phyloP scores from a whole-genome alignment of 2,888 invertebrate genomes.

The Aelia acuminata region DNA sequence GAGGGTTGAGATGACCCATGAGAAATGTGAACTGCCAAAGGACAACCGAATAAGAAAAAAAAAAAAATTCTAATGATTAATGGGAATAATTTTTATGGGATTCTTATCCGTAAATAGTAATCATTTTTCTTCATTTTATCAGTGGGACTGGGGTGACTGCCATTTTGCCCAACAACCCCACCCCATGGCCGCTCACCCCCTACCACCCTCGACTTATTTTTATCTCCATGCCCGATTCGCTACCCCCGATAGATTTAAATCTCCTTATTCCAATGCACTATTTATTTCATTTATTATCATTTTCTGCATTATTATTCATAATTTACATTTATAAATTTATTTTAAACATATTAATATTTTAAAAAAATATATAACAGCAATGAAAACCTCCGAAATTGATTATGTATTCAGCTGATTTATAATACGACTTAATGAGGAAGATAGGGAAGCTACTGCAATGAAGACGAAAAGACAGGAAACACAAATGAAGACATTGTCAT shows the following conservation, averaged over 20 bases:
- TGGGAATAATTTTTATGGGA: neutral
- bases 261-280: neutral
- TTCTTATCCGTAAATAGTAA: neutral
- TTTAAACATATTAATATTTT: too few relatives aligned
- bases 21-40: neutral
- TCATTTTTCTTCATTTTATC: slow-evolving; percentile 46
- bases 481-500: slow-evolving; percentile 37
- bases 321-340: too few relatives aligned
- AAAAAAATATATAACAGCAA: too few relatives aligned
- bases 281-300: neutral
- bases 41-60: neutral
- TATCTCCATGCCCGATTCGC: slow-evolving; percentile 45
- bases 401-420: neutral
- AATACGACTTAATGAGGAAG: neutral
- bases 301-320: neutral
- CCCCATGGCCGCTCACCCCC: neutral
- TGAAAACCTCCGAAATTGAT: neutral
- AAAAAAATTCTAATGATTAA: neutral
- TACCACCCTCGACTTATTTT: slow-evolving; percentile 32
- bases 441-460: neutral
- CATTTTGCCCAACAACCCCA: slow-evolving; percentile 33
- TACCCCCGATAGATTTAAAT: neutral
- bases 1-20: neutral
- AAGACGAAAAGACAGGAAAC: slow-evolving; percentile 32
- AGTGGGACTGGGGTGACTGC: slow-evolving; percentile 40